Base-by-base conservation (phyloP, 2,888 invertebrate species). In the Sesia bembeciformis region DNA sequence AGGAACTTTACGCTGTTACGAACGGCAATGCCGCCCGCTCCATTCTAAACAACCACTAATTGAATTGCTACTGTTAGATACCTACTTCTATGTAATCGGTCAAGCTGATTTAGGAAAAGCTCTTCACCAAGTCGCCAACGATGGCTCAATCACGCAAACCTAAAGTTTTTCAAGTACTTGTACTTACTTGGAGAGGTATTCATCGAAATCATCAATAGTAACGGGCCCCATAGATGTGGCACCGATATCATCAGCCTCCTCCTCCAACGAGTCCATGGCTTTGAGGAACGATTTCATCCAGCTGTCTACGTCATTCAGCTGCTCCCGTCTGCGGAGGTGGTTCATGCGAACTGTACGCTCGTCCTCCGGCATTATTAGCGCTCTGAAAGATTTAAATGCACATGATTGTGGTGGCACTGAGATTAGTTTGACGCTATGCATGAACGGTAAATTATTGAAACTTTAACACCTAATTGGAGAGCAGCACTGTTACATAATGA, bases 251-350 rank as follows among this genome's bases (percentile, higher is more conserved):
- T 96, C 96, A n/a, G 91, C 91, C 60, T 94, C 94, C 65, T 95
- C 95, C 62, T 94, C 94, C 51, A 96, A 77, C 0, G 95, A 95
- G 55, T 96, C 96, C 94, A 96, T 96, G 0, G 95, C 96, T 65
- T 95, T 94, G 49, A 97, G 90, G 86, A 97, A 97, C 3, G 94
- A 93, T 67, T 94, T 94, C 92, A 96, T 96, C 97, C 97, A 97
- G 74, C 94, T 93, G 77, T 95, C 94, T 0, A 97, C 96, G 78
- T 97, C 96, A 70, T 95, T 93, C 46, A 94, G 89, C 70, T 94
- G 93, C 72, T 97, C 97, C 4, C 97, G 91, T 50, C 95, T 91
- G 56, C 96, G 89, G 46, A 97, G 83, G 68, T 95, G 94, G 66
- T 95, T 96, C 96, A 97, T 97, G 50, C 97, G 92, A 3, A 97